These are phyloP conservation scores for Lethenteron camtschaticum DNA, from an alignment of 2,113 vertebrate genomes.

Conservation along the genomic window DNA sequence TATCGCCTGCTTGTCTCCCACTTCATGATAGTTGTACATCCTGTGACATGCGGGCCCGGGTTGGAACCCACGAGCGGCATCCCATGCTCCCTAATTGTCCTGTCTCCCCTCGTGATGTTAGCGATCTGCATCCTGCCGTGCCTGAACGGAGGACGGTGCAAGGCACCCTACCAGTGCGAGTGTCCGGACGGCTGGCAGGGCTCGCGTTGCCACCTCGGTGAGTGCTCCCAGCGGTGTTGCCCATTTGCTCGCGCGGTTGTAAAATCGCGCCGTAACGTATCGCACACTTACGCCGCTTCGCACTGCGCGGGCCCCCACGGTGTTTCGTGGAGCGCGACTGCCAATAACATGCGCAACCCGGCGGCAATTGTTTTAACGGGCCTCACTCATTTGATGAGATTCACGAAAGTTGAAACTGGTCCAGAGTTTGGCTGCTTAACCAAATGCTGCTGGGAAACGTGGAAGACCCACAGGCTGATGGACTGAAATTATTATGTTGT, in stretches of 20 bases:
- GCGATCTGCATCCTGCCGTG: slow-evolving; percentile 90
- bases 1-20: not conserved
- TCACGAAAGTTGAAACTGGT: too few relatives aligned
- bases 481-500: too few relatives aligned
- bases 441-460: too few relatives aligned
- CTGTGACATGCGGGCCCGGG: not conserved
- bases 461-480: too few relatives aligned
- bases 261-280: not conserved
- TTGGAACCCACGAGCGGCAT: not conserved
- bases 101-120: slow-evolving; percentile 14
- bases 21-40: not conserved
- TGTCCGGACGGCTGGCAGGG: slow-evolving; percentile 70
- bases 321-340: not conserved
- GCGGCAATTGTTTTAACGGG: too few relatives aligned
- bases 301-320: not conserved
- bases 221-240: slow-evolving; percentile 12
- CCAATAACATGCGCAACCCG: not conserved
- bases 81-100: slow-evolving; percentile 5
- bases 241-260: not conserved
- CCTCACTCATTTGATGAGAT: too few relatives aligned
- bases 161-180: slow-evolving; percentile 69
- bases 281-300: not conserved
- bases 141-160: slow-evolving; percentile 69
- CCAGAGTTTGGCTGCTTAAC: too few relatives aligned
- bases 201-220: slow-evolving; percentile 68